A percentile compares a stretch with the other conserved stretches of the same genome.
Evolutionary conservation across 2,888 invertebrate genomes (phyloP).

Genomic region (Drosophila mulleri): DNA sequence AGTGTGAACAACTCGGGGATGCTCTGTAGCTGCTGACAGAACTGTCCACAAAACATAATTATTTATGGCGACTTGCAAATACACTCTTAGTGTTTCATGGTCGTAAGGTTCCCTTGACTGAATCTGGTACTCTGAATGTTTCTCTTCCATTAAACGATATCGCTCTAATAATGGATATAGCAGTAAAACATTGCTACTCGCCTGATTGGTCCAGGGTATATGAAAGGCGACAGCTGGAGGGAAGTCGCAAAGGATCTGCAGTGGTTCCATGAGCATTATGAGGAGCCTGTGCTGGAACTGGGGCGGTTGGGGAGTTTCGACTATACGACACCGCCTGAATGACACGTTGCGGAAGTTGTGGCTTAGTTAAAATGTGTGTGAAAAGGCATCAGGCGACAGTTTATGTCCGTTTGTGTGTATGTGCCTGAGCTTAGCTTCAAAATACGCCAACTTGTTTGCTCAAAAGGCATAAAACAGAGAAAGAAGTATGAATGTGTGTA

Average conservation of each 20-base stretch:
- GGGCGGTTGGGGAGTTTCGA: constrained; percentile 2
- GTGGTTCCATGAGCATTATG: constrained; percentile 26
- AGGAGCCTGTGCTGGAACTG: constrained; percentile 3
- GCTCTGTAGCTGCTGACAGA: not conserved
- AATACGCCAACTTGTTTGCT: constrained; percentile 77
- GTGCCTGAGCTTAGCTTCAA: constrained; percentile 62
- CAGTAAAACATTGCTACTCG: too few species aligned
- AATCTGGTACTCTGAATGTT: too few species aligned
- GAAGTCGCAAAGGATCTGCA: not conserved
- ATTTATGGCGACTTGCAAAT: not conserved
- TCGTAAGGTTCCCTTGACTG: not conserved
- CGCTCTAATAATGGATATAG: not conserved
- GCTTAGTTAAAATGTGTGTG: constrained; percentile 64
- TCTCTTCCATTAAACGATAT: too few species aligned
- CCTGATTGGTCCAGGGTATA: constrained; percentile 36
- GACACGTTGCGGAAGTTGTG: constrained; percentile 80
- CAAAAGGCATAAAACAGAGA: constrained; percentile 76
- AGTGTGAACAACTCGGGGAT: not conserved
- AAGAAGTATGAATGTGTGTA: constrained; percentile 27
- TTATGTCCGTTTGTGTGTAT: constrained; percentile 40
- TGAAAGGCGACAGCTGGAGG: constrained; percentile 20
- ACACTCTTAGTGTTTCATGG: not conserved
- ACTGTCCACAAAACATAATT: not conserved
- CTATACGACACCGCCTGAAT: constrained; percentile 51
- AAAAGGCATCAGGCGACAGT: constrained; percentile 50